Conservation (phyloP, 2,113 vertebrate species). For the Boleophthalmus pectinirostris region DNA sequence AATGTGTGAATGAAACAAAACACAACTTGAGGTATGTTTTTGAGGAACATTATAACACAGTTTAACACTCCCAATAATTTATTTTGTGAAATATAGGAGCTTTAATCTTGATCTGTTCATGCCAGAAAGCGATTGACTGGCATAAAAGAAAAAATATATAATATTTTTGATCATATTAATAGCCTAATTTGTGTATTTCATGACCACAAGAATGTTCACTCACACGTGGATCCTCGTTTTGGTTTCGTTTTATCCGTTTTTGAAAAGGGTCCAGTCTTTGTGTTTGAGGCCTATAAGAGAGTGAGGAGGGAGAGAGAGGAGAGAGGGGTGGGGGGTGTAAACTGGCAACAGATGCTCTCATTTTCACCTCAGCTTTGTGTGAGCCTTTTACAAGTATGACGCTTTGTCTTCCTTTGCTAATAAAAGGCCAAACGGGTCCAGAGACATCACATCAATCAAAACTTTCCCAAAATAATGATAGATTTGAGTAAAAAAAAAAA, state of each 20-base stretch:
- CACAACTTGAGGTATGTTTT: too few relatives aligned
- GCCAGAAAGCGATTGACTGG: too few relatives aligned
- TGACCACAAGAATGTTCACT: not conserved
- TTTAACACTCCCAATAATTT: too few relatives aligned
- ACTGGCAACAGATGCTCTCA: conserved; percentile 36
- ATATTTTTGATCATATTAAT: too few relatives aligned
- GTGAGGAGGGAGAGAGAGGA: not conserved
- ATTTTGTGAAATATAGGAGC: too few relatives aligned
- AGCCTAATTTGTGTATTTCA: not conserved
- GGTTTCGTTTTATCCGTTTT: conserved; percentile 4
- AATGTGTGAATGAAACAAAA: too few relatives aligned
- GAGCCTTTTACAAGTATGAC: conserved; percentile 3
- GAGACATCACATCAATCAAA: conserved; percentile 1
- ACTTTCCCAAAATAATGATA: not conserved
- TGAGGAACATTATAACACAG: too few relatives aligned
- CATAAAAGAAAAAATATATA: too few relatives aligned
- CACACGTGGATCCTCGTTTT: not conserved
- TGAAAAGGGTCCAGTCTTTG: conserved; percentile 9
- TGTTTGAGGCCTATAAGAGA: not conserved
- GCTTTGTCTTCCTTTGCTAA: not conserved
- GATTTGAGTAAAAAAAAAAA: not conserved
- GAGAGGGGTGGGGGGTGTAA: conserved; percentile 5
- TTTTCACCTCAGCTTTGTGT: conserved; percentile 51
- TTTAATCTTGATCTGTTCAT: too few relatives aligned
- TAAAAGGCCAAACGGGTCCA: conserved; percentile 4